Conservation (phyloP, 2,888 invertebrate species). For the Ceriagrion tenellum region DNA sequence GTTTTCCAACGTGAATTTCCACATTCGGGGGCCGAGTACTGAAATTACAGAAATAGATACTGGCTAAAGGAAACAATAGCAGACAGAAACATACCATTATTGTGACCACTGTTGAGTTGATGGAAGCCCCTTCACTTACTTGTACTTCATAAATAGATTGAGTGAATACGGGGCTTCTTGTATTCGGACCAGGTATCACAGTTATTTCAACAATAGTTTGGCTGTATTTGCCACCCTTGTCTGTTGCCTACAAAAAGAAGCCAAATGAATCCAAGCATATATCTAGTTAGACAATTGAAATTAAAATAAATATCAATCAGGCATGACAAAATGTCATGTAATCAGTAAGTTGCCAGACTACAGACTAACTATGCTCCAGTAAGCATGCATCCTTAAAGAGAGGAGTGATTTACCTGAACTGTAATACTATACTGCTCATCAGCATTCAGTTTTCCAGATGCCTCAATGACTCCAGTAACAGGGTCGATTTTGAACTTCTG, state of each 20-base stretch:
- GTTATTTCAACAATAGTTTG: slow-evolving; percentile 93
- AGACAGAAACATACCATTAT: slow-evolving; percentile 81
- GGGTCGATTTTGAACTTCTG: slow-evolving; percentile 92
- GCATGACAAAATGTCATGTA: background rate
- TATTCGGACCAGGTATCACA: slow-evolving; percentile 91
- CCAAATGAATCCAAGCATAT: background rate
- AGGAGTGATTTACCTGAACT: slow-evolving; percentile 82
- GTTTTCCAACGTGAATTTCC: too few species aligned
- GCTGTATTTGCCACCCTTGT: slow-evolving; percentile 88
- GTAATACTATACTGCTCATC: slow-evolving; percentile 95
- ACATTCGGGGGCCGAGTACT: too few species aligned
- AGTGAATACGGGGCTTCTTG: slow-evolving; percentile 89
- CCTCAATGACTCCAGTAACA: slow-evolving; percentile 86
- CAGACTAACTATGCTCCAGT: background rate
- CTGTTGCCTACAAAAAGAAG: slow-evolving; percentile 79
- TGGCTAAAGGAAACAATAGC: background rate
- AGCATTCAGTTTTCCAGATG: slow-evolving; percentile 89
- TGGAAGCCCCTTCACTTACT: slow-evolving; percentile 93
- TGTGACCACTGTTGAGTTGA: slow-evolving; percentile 91
- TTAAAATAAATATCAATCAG: background rate
- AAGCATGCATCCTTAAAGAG: background rate
- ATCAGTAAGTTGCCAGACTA: background rate
- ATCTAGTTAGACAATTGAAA: background rate
- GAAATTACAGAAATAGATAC: too few species aligned
- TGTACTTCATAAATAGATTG: slow-evolving; percentile 91